Conservation (phyloP, 2,888 invertebrate species). For the Urechis unicinctus region DNA sequence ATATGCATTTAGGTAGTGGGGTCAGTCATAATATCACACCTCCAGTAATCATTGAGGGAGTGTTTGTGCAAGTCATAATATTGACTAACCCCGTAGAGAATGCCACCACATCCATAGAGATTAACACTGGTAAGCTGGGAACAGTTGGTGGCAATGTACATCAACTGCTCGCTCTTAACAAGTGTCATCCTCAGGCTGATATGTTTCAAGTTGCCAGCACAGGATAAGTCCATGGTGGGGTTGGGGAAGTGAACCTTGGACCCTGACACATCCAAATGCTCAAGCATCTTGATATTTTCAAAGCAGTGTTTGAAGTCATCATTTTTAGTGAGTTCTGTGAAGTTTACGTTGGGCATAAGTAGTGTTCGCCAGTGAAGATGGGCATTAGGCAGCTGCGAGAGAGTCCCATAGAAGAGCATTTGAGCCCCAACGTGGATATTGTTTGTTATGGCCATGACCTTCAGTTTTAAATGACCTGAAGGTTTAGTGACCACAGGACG, state of each 20-base stretch:
- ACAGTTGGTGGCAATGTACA: slow-evolving; percentile 31
- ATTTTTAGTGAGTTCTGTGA: slow-evolving; percentile 27
- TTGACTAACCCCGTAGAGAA: slow-evolving; percentile 9
- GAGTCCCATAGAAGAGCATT: slow-evolving; percentile 43
- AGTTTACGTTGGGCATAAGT: slow-evolving; percentile 35
- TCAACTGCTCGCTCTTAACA: slow-evolving; percentile 15
- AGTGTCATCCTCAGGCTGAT: slow-evolving; percentile 5
- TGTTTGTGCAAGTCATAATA: background rate
- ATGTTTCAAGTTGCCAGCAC: slow-evolving; percentile 18
- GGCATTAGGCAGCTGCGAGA: slow-evolving; percentile 33
- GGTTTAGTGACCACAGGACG: slow-evolving; percentile 37
- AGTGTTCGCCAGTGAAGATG: slow-evolving; percentile 28
- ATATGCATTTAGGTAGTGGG: too few species aligned
- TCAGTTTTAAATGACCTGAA: slow-evolving; percentile 30
- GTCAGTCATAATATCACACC: too few species aligned
- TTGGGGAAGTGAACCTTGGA: slow-evolving; percentile 27
- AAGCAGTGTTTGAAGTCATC: slow-evolving; percentile 27
- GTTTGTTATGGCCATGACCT: slow-evolving; percentile 35
- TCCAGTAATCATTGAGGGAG: background rate
- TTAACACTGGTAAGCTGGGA: slow-evolving; percentile 36
- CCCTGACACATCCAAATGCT: slow-evolving; percentile 28
- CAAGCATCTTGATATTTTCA: slow-evolving; percentile 22
- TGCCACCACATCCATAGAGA: slow-evolving; percentile 26
- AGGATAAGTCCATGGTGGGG: slow-evolving; percentile 17
- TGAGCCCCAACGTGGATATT: slow-evolving; percentile 43